These are phyloP conservation scores for Rotaria socialis DNA, from an alignment of 2,888 invertebrate species.

Conservation along the genomic window DNA sequence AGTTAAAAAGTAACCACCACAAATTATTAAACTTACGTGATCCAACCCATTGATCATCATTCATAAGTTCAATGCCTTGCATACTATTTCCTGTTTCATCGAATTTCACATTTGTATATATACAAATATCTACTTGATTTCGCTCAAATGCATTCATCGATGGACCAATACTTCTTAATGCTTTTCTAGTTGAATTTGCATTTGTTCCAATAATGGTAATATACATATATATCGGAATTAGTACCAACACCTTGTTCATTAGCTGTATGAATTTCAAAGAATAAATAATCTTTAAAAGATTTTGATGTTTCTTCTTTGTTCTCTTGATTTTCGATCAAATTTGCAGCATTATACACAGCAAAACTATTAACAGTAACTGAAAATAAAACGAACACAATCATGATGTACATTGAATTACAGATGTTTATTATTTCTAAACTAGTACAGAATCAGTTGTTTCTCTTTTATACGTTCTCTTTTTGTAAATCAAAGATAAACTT, in stretches of 20 bases:
- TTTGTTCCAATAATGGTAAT: no score
- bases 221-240: no score
- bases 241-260: no score
- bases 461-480: no score
- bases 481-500: no score
- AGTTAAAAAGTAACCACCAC: not conserved
- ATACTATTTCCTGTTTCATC: not conserved
- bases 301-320: not conserved
- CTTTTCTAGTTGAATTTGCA: no score
- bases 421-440: no score
- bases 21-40: not conserved
- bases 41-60: not conserved
- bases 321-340: not conserved
- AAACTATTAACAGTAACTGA: not conserved
- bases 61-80: not conserved
- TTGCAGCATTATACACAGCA: not conserved
- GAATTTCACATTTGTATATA: not conserved
- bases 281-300: not conserved
- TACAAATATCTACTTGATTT: not conserved
- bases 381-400: no score
- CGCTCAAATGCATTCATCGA: slow-evolving; percentile 2
- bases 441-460: no score
- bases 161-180: not conserved
- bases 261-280: not conserved
- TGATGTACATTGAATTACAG: no score